Evolutionary conservation across 2,113 vertebrate species (phyloP), one percentile per base, ranked within the genome.

Genomic region (Clarias magur): DNA sequence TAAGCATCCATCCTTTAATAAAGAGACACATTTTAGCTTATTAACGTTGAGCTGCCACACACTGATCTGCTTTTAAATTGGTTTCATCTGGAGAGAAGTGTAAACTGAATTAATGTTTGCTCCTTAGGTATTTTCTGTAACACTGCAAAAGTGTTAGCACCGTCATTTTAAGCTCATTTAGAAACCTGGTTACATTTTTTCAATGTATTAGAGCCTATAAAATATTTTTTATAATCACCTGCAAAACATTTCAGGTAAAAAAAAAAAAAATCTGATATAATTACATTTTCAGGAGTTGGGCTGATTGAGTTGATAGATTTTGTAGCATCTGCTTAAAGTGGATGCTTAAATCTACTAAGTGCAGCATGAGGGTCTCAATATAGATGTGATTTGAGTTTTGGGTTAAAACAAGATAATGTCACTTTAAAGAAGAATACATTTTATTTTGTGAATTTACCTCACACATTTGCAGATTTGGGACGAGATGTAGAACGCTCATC

Each of bases 351-450:
- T 48, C 48, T 48, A 15, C 73, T 17, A 7, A n/a, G 21, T 42
- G 12, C 56, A 85, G 25, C 27, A 59, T 17, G 27, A 59, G 82
- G 53, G 53, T 63, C 34, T 48, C 19, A 34, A 8, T 83, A 25
- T 21, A 27, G 23, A 54, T 56, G 21, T 17, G 9, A 19, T 48
- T 75, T 13, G 54, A 62, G 19, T 30, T 27, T 70, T 23, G 10
- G 21, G 48, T 56, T 59, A 19, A 73, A 72, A 72, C 8, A 27
- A 16, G 17, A 8, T 75, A 85, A n/a, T 11, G 16, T 76, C 72
- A 76, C 84, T 54, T 76, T 85, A 30, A 78, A 7, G 30, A 84
- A 38, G 15, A 84, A 76, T 27, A 16, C 34, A 15, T 60, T 78
- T 54, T 3, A 85, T 63, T 78, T 13, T 59, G 16, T 68, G n/a